Evolutionary conservation across 2,888 invertebrate species (phyloP).

Genomic region (Pterostichus madidus): DNA sequence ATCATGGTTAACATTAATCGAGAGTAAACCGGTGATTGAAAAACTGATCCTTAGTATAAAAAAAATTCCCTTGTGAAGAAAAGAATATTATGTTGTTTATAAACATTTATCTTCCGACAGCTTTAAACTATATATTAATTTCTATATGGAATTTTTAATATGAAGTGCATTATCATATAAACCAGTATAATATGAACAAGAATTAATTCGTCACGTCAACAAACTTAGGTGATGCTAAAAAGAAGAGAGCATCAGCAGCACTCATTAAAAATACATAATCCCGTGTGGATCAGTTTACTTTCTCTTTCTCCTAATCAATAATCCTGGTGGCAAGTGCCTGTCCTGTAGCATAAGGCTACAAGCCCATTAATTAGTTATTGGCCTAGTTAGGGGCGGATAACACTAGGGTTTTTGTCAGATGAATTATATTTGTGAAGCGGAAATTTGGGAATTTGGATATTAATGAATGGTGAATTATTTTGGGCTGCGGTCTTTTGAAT

Average conservation of each 20-base stretch:
- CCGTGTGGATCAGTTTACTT: conserved; percentile 3
- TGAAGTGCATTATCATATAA: conserved; percentile 14
- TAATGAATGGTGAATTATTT: conserved; percentile 42
- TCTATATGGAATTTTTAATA: too few relatives aligned
- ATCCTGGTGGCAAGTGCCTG: not conserved
- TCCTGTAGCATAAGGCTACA: not conserved
- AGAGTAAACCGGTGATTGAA: too few relatives aligned
- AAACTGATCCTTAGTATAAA: too few relatives aligned
- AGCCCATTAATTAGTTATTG: conserved; percentile 24
- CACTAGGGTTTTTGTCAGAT: conserved; percentile 17
- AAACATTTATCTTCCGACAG: too few relatives aligned
- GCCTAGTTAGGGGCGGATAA: conserved; percentile 31
- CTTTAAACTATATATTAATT: too few relatives aligned
- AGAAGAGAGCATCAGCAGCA: not conserved
- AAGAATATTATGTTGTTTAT: too few relatives aligned
- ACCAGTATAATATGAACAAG: not conserved
- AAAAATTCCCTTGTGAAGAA: too few relatives aligned
- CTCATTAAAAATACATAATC: conserved; percentile 46
- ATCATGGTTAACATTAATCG: too few relatives aligned
- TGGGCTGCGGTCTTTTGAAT: conserved; percentile 33
- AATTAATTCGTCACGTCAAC: conserved; percentile 16
- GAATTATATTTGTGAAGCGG: conserved; percentile 22
- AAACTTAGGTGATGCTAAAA: conserved; percentile 28
- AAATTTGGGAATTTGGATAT: conserved; percentile 41
- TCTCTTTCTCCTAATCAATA: conserved; percentile 26